Base-by-base conservation (phyloP, 1,140 invertebrate genomes). In the Leptonema lineaticorne region DNA sequence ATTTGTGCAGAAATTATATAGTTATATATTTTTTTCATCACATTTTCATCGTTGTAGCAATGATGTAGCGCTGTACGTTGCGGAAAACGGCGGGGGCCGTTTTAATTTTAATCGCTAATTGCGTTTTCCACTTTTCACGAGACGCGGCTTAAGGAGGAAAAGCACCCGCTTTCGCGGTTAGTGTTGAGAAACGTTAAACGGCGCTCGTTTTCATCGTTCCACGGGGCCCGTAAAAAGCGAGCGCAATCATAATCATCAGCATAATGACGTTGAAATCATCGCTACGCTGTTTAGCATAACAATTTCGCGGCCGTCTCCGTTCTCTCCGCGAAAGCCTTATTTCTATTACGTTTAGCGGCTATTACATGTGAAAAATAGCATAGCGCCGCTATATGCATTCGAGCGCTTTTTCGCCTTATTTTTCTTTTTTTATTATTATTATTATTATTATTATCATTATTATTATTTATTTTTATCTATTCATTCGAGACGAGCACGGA, bases 251-350 rank as follows among this genome's bases (percentile, higher is more conserved):
- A 62, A 62, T 62, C 59, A 62, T 62, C 33, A 33, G 30, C 59
- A 62, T 62, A 62, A 62, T 62, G 30, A 62, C 59, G 29, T 20
- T n/a, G 24, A 27, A 62, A 62, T 62, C 59, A 62, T 62, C 62
- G 27, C 29, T 46, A 11, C 8, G 27, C 41, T 53, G 62, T 64
- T 64, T 64, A 64, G 62, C 57, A 37, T 37, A 37, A 59, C 57
- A 30, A 37, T 59, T 59, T 59, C 30, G 28, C 2, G 5, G 50
- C 50, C 22, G 50, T 16, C 37, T 41, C 37, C 37, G 37, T 9
- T 14, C 11, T n/a, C n/a, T 16, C 37, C 50, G 50, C n/a, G 50
- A 26, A 53, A 24, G 50, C 50, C 50, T 53, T 53, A 53, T 53
- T 53, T 53, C 50, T 53, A 53, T 53, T 53, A 53, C 50, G 22